Evolutionary conservation across 1,140 invertebrate species (phyloP).

Genomic region (Camponotus pennsylvanicus): DNA sequence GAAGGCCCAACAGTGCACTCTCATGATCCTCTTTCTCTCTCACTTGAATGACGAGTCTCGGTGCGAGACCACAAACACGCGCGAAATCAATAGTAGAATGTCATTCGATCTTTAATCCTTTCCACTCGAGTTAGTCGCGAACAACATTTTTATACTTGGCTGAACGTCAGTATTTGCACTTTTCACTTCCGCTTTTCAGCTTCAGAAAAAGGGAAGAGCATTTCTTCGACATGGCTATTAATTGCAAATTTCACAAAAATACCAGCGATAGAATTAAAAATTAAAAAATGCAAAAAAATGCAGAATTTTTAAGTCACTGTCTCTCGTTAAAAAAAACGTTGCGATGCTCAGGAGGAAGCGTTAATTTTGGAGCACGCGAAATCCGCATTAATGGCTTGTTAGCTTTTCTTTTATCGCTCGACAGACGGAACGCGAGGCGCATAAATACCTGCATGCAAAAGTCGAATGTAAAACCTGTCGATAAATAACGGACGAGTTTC

Average conservation of each 20-base stretch:
- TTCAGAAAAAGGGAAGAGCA: neutral
- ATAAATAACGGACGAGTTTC: neutral
- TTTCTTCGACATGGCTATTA: neutral
- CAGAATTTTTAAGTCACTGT: neutral
- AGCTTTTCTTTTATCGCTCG: constrained; percentile 48
- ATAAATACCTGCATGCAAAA: constrained; percentile 60
- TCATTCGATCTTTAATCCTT: constrained; percentile 55
- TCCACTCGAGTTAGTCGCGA: constrained; percentile 22
- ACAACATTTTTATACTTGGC: constrained; percentile 33
- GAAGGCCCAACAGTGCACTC: neutral
- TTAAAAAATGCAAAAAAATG: neutral
- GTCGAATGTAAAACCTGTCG: constrained; percentile 9
- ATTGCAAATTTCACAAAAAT: neutral
- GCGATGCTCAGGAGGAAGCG: neutral
- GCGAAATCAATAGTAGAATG: constrained; percentile 53
- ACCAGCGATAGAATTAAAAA: neutral
- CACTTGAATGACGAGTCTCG: neutral
- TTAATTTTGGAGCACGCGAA: constrained; percentile 30
- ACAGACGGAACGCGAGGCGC: neutral
- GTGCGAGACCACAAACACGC: neutral
- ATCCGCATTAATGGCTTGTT: constrained; percentile 27
- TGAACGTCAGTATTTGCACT: neutral
- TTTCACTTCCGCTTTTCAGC: neutral
- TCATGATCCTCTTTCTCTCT: neutral
- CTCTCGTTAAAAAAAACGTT: constrained; percentile 28